Evolutionary conservation across 2,113 vertebrate genomes (phyloP), one percentile per base, ranked within the genome.

Genomic region (Scolopax mira): DNA sequence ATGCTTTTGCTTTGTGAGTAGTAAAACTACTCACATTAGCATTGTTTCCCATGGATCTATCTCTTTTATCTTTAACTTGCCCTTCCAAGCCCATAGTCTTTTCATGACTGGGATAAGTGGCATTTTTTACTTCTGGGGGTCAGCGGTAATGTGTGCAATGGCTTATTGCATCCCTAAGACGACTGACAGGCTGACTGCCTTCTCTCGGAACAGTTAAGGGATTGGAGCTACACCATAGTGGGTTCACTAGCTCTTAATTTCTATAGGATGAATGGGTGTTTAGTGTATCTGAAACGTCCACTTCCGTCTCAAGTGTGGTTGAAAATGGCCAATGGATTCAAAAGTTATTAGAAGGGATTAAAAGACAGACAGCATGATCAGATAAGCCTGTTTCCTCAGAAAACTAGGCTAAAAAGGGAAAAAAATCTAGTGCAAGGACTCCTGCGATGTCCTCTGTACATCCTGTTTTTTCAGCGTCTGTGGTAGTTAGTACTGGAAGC

Each of bases 301-400:
- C 24, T 13, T 84, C 52, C 2, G 6, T 64, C 80, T 92, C 77
- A 95, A 94, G 73, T 75, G 58, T 75, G n/a, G 39, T 86, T 94
- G 89, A 95, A 97, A 95, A 93, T 97, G 94, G 96, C 91, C 94
- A 92, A 79, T 75, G 80, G 89, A 72, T 96, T 93, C 91, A 84
- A 41, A 94, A 97, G 86, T 96, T 94, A 93, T 95, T 95, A 95
- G 69, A 90, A 33, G 55, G 80, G 89, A 96, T 97, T 96, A 95
- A 85, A 95, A 96, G 69, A 87, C 83, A 95, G 90, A 90, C 89
- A 96, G 72, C 88, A 75, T 94, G 93, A 94, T 92, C 95, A 96
- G 91, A 95, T 96, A 95, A 95, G 86, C 86, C 66, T 91, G 96
- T 95, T 95, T 92, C 89, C 93, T 93, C 84, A 71, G 80, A 82